Percentiles rank a stretch among this genome's conserved stretches.
Conservation (phyloP, 1,140 invertebrate genomes). For the Carcinoscorpius rotundicauda region DNA sequence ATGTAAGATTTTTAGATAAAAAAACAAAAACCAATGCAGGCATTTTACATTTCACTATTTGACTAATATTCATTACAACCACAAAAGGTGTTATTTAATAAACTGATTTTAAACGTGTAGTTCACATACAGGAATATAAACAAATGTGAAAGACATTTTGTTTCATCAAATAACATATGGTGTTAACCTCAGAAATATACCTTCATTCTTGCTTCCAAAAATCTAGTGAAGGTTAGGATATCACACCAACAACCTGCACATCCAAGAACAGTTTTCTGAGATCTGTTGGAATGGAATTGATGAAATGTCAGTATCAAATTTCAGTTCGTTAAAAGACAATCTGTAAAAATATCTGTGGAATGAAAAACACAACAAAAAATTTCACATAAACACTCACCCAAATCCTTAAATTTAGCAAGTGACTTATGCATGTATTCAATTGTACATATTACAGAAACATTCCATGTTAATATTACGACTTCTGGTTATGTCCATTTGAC, state of each 20-base stretch:
- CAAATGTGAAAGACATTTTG: neutral
- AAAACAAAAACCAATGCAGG: no score
- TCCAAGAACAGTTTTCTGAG: slow-evolving; percentile 70
- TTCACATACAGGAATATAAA: neutral
- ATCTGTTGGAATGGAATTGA: slow-evolving; percentile 34
- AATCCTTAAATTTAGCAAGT: neutral
- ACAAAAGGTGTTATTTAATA: no score
- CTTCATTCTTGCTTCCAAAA: slow-evolving; percentile 73
- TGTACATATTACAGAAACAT: no score
- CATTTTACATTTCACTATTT: no score
- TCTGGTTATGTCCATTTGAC: no score
- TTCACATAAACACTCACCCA: neutral
- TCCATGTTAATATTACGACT: no score
- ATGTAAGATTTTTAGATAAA: no score
- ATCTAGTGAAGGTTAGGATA: slow-evolving; percentile 76
- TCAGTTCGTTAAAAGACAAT: no score
- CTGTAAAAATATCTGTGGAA: no score
- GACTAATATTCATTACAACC: no score
- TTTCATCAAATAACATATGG: neutral
- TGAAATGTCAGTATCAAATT: neutral
- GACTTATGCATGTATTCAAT: neutral
- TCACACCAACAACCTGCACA: slow-evolving; percentile 95
- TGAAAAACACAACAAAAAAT: no score
- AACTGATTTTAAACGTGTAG: neutral
- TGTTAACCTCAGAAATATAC: slow-evolving; percentile 31